Evolutionary conservation across 2,888 invertebrate species (phyloP).

Genomic region (Pristionchus arcanus): DNA sequence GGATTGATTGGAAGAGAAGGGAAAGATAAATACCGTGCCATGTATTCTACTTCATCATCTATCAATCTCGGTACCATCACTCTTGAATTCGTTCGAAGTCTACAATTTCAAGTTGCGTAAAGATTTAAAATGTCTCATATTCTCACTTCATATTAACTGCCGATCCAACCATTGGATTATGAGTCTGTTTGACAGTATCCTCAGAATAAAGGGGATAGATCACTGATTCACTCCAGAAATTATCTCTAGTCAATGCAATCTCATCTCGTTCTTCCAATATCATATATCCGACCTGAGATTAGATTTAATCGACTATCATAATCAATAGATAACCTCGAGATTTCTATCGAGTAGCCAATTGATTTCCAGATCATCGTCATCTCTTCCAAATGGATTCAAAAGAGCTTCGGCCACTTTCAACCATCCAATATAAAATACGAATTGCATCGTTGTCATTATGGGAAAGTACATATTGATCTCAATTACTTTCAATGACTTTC

Average conservation of each 20-base stretch:
- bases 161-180: slow-evolving; percentile 52
- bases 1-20: not conserved
- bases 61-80: slow-evolving; percentile 51
- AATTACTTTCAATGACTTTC: not conserved
- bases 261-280: slow-evolving; percentile 39
- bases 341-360: slow-evolving; percentile 56
- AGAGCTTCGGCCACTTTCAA: slow-evolving; percentile 55
- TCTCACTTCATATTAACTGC: slow-evolving; percentile 54
- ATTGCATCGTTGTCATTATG: slow-evolving; percentile 50
- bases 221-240: slow-evolving; percentile 40
- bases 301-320: not conserved
- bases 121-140: not conserved
- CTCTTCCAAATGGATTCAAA: slow-evolving; percentile 55
- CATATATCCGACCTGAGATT: slow-evolving; percentile 51
- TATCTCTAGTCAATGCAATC: slow-evolving; percentile 24
- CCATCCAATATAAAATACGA: slow-evolving; percentile 52
- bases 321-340: slow-evolving; percentile 9
- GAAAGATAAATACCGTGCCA: not conserved
- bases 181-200: slow-evolving; percentile 23
- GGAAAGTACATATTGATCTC: slow-evolving; percentile 53
- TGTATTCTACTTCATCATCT: slow-evolving; percentile 42
- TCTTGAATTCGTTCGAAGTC: slow-evolving; percentile 46
- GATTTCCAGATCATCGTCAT: slow-evolving; percentile 55
- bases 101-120: not conserved
- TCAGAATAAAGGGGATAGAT: slow-evolving; percentile 52